Conservation (phyloP, 92 coral and sea anemone genomes). For the Pocillopora meandrina region DNA sequence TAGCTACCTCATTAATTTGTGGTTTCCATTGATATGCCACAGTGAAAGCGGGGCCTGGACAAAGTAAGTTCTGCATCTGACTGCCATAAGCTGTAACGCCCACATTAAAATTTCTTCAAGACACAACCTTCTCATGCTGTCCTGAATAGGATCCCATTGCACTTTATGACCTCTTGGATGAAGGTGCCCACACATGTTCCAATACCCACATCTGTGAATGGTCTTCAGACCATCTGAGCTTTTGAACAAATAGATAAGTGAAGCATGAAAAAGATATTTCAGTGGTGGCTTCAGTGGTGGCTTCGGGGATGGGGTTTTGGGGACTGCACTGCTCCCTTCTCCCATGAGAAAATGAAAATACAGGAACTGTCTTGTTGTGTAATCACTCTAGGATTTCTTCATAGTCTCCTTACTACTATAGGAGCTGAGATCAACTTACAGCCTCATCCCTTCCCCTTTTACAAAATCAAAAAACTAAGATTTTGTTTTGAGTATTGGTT, state of each 20-base stretch:
- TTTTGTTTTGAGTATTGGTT: no score
- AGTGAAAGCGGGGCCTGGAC: constrained; percentile 50
- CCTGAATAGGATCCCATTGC: constrained; percentile 8
- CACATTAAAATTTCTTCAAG: constrained; percentile 66
- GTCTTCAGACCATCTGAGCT: constrained; percentile 8
- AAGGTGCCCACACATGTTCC: constrained; percentile 59
- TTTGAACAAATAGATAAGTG: constrained; percentile 12
- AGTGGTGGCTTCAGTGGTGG: neutral
- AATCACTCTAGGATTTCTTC: no score
- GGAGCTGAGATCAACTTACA: no score
- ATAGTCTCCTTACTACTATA: no score
- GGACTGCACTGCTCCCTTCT: neutral
- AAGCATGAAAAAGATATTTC: constrained; percentile 18
- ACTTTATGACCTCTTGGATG: constrained; percentile 42
- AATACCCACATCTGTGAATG: constrained; percentile 69
- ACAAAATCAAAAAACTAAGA: no score
- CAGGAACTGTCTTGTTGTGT: no score
- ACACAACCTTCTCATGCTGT: constrained; percentile 57
- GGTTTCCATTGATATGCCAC: constrained; percentile 62
- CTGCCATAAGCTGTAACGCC: constrained; percentile 49
- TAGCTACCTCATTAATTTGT: constrained; percentile 57
- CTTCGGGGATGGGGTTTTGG: neutral
- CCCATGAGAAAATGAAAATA: neutral
- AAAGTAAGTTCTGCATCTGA: constrained; percentile 37
- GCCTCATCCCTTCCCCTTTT: no score